phyloP scores from a whole-genome alignment of 2,797 vertebrate genomes.

The Potorous gilbertii region DNA sequence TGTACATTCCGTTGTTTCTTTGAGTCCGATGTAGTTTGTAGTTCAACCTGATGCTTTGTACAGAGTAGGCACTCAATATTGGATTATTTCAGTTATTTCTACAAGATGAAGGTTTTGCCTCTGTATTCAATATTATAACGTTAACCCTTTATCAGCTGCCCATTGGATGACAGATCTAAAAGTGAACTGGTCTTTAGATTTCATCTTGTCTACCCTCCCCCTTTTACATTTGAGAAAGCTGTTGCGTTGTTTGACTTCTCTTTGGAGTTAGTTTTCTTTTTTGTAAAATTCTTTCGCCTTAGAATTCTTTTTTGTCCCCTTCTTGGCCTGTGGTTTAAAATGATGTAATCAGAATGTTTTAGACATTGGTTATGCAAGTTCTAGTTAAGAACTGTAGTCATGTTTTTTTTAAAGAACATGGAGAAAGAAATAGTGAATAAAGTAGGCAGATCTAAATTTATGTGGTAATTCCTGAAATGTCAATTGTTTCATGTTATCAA shows the following conservation, averaged over 20 bases:
- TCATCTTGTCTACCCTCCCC: not conserved
- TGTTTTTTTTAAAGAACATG: slow-evolving; percentile 45
- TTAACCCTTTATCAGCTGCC: not conserved
- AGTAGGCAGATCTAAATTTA: slow-evolving; percentile 13
- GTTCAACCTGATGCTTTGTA: not conserved
- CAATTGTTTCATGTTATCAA: not conserved
- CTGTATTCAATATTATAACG: not conserved
- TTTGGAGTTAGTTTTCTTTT: slow-evolving; percentile 42
- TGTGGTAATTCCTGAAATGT: slow-evolving; percentile 13
- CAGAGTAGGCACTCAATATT: not conserved
- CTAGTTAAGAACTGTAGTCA: slow-evolving; percentile 50
- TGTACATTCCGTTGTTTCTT: not conserved
- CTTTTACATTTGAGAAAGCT: not conserved
- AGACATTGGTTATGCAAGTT: slow-evolving; percentile 52
- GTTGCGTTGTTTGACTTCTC: not conserved
- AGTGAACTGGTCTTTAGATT: not conserved
- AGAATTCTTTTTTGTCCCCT: slow-evolving; percentile 1
- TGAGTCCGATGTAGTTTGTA: not conserved
- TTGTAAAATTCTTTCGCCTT: slow-evolving; percentile 55
- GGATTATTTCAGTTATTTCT: not conserved
- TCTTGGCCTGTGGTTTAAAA: not conserved
- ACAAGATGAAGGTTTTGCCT: not conserved
- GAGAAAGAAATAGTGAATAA: slow-evolving; percentile 8
- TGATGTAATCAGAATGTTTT: slow-evolving; percentile 50
- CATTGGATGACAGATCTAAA: not conserved